Conservation (phyloP, 1,140 invertebrate species). For the Oreohelix idahoensis region DNA sequence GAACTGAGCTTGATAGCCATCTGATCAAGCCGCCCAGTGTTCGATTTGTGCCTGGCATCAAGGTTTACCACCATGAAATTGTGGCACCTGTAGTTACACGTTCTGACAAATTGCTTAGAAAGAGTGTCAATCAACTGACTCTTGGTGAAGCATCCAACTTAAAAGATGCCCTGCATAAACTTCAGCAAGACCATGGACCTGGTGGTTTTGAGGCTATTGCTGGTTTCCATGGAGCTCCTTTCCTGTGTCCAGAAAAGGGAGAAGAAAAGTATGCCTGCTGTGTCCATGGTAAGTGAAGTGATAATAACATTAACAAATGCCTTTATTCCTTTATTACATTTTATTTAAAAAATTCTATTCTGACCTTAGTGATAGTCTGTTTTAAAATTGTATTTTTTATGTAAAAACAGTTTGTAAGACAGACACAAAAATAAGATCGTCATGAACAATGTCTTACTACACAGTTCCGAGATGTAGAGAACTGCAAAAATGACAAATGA, state of each 20-base stretch:
- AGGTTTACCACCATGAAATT: not conserved
- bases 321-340: no score
- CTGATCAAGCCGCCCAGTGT: slow-evolving; percentile 41
- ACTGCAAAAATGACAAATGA: no score
- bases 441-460: no score
- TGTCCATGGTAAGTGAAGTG: slow-evolving; percentile 39
- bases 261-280: slow-evolving; percentile 40
- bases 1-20: slow-evolving; percentile 21
- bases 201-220: slow-evolving; percentile 50
- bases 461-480: no score
- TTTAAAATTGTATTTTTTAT: no score
- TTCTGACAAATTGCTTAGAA: slow-evolving; percentile 1
- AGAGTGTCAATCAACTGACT: slow-evolving; percentile 6
- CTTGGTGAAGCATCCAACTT: slow-evolving; percentile 32
- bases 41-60: slow-evolving; percentile 35
- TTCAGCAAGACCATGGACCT: slow-evolving; percentile 35
- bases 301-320: no score
- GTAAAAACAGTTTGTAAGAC: no score
- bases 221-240: slow-evolving; percentile 46
- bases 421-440: no score
- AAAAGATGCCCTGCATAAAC: slow-evolving; percentile 34
- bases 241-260: slow-evolving; percentile 38
- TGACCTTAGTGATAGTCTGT: no score
- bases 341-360: no score
- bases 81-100: no score